phyloP scores from a whole-genome alignment of 2,888 invertebrate species.

The Trichogramma evanescens region DNA sequence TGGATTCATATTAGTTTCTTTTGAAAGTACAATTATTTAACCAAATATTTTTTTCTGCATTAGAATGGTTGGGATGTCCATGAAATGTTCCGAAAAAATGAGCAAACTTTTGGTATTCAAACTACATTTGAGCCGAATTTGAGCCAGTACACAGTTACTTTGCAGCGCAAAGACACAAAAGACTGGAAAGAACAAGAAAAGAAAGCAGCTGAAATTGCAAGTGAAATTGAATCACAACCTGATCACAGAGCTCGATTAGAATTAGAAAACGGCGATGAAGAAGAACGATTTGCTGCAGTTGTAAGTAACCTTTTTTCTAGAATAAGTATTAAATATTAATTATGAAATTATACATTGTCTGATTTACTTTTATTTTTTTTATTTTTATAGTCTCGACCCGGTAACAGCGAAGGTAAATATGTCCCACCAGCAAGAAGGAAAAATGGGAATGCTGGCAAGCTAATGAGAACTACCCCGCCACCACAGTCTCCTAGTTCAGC shows the following conservation, averaged over 20 bases:
- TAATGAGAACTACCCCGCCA: slow-evolving; percentile 59
- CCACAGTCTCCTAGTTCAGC: slow-evolving; percentile 47
- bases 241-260: slow-evolving; percentile 74
- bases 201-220: slow-evolving; percentile 83
- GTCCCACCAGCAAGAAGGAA: slow-evolving; percentile 76
- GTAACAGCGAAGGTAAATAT: slow-evolving; percentile 56
- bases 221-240: slow-evolving; percentile 85
- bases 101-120: slow-evolving; percentile 83
- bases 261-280: slow-evolving; percentile 89
- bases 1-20: neutral
- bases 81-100: slow-evolving; percentile 95
- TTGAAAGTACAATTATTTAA: neutral
- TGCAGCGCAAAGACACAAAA: slow-evolving; percentile 78
- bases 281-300: slow-evolving; percentile 81
- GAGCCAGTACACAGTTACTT: slow-evolving; percentile 82
- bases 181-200: slow-evolving; percentile 80
- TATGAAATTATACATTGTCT: neutral
- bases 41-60: slow-evolving; percentile 14
- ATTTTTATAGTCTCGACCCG: slow-evolving; percentile 36
- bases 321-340: neutral
- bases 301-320: slow-evolving; percentile 46
- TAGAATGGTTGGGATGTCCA: slow-evolving; percentile 91
- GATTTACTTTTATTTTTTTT: slow-evolving; percentile 4
- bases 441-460: slow-evolving; percentile 57
- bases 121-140: slow-evolving; percentile 88